These are phyloP conservation scores for Pedetes capensis DNA, from an alignment of 2,113 vertebrate species.

Conservation along the genomic window DNA sequence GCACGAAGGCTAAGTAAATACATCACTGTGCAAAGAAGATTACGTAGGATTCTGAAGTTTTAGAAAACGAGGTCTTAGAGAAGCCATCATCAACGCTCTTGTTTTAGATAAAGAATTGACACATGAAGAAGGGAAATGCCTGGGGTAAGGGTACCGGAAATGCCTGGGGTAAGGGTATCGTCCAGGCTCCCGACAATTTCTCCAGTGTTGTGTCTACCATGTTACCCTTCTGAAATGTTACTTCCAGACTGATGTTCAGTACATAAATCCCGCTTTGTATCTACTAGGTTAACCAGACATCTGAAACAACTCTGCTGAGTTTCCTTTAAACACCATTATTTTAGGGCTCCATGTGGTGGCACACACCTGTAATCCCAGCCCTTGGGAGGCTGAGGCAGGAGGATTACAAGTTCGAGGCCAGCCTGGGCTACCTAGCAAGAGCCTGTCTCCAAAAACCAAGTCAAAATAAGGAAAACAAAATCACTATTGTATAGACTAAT, in stretches of 20 bases:
- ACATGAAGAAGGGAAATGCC: background rate
- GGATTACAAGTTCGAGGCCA: too few species aligned
- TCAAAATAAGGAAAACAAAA: too few species aligned
- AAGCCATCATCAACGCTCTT: background rate
- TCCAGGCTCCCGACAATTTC: background rate
- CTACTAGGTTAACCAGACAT: background rate
- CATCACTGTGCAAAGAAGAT: background rate
- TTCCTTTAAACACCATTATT: background rate
- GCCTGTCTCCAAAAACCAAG: too few species aligned
- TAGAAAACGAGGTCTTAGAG: background rate
- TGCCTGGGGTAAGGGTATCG: accelerated
- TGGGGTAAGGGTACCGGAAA: accelerated
- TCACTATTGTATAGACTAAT: background rate
- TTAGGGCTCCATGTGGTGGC: background rate
- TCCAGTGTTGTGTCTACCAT: background rate
- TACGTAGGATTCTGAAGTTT: background rate
- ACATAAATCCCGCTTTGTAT: background rate
- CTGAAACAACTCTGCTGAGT: background rate
- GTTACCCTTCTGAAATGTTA: background rate
- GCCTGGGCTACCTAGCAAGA: too few species aligned
- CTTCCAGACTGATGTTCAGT: background rate
- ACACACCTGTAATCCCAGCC: background rate
- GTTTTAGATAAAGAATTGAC: background rate
- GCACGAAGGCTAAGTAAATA: background rate
- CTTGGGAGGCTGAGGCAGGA: background rate